These are phyloP conservation scores for Apistogramma diplotaenia DNA, from an alignment of 2,113 vertebrate species.

Conservation along the genomic window DNA sequence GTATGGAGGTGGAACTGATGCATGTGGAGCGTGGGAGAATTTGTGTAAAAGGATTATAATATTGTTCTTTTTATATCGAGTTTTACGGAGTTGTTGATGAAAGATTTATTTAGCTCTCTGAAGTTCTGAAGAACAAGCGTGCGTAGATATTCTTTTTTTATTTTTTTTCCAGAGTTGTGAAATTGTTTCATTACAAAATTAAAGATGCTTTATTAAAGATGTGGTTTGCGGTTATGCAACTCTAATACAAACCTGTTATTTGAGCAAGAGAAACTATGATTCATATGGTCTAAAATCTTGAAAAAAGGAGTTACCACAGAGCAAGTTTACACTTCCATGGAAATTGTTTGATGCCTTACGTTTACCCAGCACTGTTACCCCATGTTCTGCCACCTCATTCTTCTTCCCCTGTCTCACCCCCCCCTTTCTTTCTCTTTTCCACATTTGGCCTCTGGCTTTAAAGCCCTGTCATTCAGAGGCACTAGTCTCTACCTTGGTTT, in stretches of 20 bases:
- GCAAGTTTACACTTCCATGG: conserved; percentile 10
- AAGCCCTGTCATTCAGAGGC: not conserved
- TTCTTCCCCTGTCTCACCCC: not conserved
- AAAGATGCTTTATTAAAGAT: not conserved
- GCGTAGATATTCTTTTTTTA: not conserved
- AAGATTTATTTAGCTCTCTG: too few species aligned
- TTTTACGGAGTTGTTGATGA: not conserved
- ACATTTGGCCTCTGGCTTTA: not conserved
- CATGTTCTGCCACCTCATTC: not conserved
- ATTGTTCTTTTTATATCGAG: not conserved
- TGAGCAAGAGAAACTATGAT: not conserved
- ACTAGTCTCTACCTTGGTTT: not conserved
- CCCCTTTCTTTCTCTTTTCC: not conserved
- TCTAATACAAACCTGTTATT: not conserved
- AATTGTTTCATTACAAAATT: not conserved
- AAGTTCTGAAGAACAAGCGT: not conserved
- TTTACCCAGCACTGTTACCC: not conserved
- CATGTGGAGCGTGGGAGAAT: not conserved
- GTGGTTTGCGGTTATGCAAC: not conserved
- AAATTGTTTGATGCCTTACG: conserved; percentile 16
- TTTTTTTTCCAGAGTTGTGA: not conserved
- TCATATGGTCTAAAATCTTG: not conserved
- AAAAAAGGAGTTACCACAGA: not conserved
- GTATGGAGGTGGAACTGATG: conserved; percentile 7
- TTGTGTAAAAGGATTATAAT: not conserved